Conservation (phyloP, 1,140 invertebrate genomes). For the Drosophila littoralis region DNA sequence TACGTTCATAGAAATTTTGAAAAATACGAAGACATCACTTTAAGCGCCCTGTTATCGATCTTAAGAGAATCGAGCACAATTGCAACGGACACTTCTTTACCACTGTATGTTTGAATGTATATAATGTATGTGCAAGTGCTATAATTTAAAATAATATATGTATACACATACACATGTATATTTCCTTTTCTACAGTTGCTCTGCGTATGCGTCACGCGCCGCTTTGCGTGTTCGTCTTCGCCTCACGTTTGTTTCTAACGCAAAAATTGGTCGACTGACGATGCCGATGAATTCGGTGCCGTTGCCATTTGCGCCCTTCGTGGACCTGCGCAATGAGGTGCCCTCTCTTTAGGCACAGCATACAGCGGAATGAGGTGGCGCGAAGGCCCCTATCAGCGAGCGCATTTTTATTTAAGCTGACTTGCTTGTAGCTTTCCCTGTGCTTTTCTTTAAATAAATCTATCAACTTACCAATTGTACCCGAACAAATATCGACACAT, state of each 20-base stretch:
- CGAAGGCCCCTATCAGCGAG: neutral
- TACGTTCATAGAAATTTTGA: neutral
- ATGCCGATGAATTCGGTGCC: constrained; percentile 29
- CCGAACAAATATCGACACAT: constrained; percentile 4
- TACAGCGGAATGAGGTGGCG: neutral
- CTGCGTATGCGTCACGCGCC: constrained; percentile 55
- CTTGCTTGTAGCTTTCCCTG: neutral
- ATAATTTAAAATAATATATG: constrained; percentile 33
- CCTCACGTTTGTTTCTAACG: constrained; percentile 59
- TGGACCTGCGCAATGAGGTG: constrained; percentile 37
- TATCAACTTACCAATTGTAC: neutral
- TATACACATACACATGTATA: constrained; percentile 11
- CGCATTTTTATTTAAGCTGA: constrained; percentile 9
- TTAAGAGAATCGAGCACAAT: constrained; percentile 2
- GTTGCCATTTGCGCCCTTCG: constrained; percentile 13
- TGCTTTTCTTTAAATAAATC: neutral
- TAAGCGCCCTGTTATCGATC: constrained; percentile 16
- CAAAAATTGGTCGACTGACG: constrained; percentile 32
- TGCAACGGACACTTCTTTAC: constrained; percentile 4
- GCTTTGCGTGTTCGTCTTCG: constrained; percentile 60
- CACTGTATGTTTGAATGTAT: neutral
- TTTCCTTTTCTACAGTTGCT: constrained; percentile 42
- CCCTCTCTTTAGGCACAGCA: constrained; percentile 13
- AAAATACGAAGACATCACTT: constrained; percentile 3
- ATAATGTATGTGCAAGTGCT: constrained; percentile 1